These are phyloP conservation scores for Jaculus jaculus DNA, from an alignment of 2,113 vertebrate genomes.

Conservation along the genomic window DNA sequence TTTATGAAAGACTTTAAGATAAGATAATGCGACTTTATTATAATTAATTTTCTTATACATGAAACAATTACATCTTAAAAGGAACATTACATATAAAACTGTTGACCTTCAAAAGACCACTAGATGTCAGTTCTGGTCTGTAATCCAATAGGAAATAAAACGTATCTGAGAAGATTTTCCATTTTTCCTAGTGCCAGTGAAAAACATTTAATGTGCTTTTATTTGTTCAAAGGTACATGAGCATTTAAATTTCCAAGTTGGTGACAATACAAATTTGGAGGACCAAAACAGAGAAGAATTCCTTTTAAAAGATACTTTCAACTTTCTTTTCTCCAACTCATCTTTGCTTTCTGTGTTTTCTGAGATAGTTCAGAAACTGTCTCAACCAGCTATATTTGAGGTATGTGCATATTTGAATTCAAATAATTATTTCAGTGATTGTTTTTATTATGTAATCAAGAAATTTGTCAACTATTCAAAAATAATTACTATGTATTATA, in stretches of 20 bases:
- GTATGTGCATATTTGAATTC: conserved; percentile 68
- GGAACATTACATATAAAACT: not conserved
- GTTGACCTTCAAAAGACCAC: conserved; percentile 71
- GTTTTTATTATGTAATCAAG: conserved; percentile 12
- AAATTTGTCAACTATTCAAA: conserved; percentile 25
- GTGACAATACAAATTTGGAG: conserved; percentile 83
- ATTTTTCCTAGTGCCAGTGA: conserved; percentile 18
- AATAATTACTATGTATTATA: not conserved
- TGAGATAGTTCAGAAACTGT: conserved; percentile 75
- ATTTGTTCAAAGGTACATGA: conserved; percentile 88
- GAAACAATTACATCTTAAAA: not conserved
- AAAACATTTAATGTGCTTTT: conserved; percentile 11
- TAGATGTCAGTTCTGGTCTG: conserved; percentile 77
- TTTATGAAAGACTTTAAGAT: not conserved
- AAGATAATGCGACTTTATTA: not conserved
- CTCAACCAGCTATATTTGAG: conserved; percentile 71
- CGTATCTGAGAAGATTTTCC: not conserved
- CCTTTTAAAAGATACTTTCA: conserved; percentile 91
- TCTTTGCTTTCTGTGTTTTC: conserved; percentile 70
- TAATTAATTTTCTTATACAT: not conserved
- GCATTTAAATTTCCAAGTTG: conserved; percentile 85
- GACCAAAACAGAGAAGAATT: conserved; percentile 89
- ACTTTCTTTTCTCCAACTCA: conserved; percentile 88
- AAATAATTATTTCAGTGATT: not conserved
- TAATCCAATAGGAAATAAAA: conserved; percentile 1